These are phyloP conservation scores for Ceryle rudis DNA, from an alignment of 2,797 vertebrate species.

Conservation along the genomic window DNA sequence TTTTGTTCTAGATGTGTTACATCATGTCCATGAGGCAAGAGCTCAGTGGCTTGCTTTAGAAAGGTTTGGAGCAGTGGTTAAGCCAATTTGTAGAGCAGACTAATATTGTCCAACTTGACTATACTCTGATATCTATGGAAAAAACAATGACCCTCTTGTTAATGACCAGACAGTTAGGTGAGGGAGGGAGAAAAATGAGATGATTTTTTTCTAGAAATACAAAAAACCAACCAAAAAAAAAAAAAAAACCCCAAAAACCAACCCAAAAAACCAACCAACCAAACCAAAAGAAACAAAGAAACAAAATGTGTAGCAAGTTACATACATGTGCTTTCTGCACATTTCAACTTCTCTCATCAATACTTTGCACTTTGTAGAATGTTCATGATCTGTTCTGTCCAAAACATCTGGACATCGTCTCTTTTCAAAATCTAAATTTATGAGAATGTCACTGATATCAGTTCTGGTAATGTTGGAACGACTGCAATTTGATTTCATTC, in stretches of 20 bases:
- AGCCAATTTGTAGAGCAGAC: background rate
- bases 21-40: background rate
- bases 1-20: background rate
- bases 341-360: background rate
- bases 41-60: background rate
- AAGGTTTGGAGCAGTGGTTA: background rate
- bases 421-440: background rate
- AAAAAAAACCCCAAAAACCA: no score
- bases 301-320: accelerated
- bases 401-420: background rate
- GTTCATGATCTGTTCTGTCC: background rate
- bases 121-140: background rate
- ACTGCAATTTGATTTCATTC: background rate
- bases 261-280: no score
- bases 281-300: background rate
- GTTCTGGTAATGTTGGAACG: background rate
- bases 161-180: background rate
- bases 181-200: background rate
- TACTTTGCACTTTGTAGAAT: background rate
- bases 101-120: background rate
- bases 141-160: background rate
- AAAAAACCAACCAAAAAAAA: no score
- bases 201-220: background rate
- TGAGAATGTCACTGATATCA: background rate
- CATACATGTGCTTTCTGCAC: background rate